Evolutionary conservation across 1,140 invertebrate species (phyloP), one percentile per base, ranked within the genome.

Genomic region (Caenorhabditis inopinata): DNA sequence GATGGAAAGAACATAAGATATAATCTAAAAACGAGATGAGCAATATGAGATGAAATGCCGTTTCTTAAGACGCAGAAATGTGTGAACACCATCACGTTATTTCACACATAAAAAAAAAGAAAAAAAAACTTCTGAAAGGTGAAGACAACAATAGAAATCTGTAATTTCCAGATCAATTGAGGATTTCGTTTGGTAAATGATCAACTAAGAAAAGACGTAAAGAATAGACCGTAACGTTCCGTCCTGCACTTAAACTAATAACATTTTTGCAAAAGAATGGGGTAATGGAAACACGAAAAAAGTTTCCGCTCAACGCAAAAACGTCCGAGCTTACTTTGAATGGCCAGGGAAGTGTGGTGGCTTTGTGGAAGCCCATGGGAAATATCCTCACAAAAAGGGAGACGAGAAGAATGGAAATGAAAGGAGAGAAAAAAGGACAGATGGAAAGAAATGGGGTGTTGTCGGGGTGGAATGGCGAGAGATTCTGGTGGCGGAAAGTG

Each of bases 51-150:
- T 35, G n/a, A 21, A 32, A 42, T 29, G 58, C 38, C 32, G n/a
- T 68, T 21, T 38, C 27, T 68, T 32, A 42, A 68, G 58, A 21
- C 25, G 16, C 23, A 21, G 29, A 18, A 68, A 68, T 38, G 58
- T 68, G 58, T 68, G 58, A 68, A 68, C 58, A 68, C 58, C n/a
- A 7, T 68, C 58, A 68, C 58, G 58, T 38, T 32, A 68, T 38
- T 68, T 68, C 32, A 42, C 58, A 68, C 58, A 68, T 68, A 68
- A 21, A 62, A 32, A 32, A 14, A 32, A n/a, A 32, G 23, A 35
- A 32, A 32, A 62, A 29, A 32, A 14, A 32, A 32, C 38, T 42
- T 42, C 14, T 42, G 38, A 42, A 5, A 7, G 5, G 38, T 7
- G 6, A n/a, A n/a, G n/a, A n/a, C n/a, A n/a, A n/a, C n/a, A n/a